Conservation (phyloP, 2,113 vertebrate genomes). For the Caloenas nicobarica region DNA sequence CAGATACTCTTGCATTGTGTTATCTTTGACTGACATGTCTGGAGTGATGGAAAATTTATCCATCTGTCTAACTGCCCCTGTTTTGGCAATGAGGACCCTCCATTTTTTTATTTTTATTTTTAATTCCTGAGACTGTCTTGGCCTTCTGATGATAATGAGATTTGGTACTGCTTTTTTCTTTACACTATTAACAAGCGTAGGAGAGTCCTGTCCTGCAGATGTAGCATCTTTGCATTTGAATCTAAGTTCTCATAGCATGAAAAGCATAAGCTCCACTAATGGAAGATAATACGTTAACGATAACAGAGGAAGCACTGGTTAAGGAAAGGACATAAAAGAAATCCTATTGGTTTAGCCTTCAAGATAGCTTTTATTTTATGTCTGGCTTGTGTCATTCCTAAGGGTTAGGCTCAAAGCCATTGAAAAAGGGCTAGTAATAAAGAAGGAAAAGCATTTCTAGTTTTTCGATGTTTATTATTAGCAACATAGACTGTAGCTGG, state of each 20-base stretch:
- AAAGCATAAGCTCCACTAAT: slow-evolving; percentile 54
- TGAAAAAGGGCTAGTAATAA: neutral
- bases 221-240: neutral
- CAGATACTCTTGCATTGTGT: slow-evolving; percentile 72
- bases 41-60: slow-evolving; percentile 55
- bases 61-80: slow-evolving; percentile 45
- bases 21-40: slow-evolving; percentile 75
- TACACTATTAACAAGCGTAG: neutral
- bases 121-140: neutral
- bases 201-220: neutral
- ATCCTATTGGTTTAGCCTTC: neutral
- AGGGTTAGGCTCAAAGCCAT: neutral
- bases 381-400: neutral
- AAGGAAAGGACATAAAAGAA: neutral
- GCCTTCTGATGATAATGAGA: slow-evolving; percentile 7
- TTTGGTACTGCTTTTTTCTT: neutral
- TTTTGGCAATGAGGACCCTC: slow-evolving; percentile 18
- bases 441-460: neutral
- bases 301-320: neutral
- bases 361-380: slow-evolving; percentile 11
- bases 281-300: neutral
- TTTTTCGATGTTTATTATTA: slow-evolving; percentile 29
- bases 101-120: neutral
- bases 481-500: neutral
- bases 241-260: slow-evolving; percentile 55